phyloP scores from a whole-genome alignment of 1,140 invertebrate genomes.

The Rhyacophila brunnea region DNA sequence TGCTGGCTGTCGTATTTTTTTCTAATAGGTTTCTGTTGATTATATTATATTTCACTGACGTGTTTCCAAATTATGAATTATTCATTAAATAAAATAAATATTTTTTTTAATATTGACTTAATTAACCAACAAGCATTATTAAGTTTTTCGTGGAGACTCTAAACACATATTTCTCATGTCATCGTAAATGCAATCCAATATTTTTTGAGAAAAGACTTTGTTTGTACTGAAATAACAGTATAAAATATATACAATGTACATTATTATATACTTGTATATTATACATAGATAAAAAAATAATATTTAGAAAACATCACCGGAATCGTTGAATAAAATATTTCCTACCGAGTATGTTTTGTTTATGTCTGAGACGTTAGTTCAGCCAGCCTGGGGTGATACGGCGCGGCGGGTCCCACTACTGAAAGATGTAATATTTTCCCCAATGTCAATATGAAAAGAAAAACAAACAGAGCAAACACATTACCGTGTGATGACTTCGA shows the following conservation, averaged over 20 bases:
- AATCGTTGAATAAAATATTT: not conserved
- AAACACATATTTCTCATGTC: too few relatives aligned
- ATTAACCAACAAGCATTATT: too few relatives aligned
- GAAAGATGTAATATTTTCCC: conserved; percentile 20
- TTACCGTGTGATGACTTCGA: conserved; percentile 15
- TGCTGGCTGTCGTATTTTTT: too few relatives aligned
- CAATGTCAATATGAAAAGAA: conserved; percentile 24
- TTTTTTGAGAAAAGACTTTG: too few relatives aligned
- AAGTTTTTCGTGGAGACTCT: too few relatives aligned
- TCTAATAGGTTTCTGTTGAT: too few relatives aligned
- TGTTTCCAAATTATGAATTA: too few relatives aligned
- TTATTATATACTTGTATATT: not conserved
- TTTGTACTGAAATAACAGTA: too few relatives aligned
- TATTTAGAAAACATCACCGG: not conserved
- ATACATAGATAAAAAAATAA: not conserved
- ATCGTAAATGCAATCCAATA: too few relatives aligned
- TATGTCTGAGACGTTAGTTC: conserved; percentile 1
- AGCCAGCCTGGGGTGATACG: conserved; percentile 12
- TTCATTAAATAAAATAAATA: too few relatives aligned
- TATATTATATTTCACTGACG: too few relatives aligned
- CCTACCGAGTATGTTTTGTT: not conserved
- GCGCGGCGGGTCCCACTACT: not conserved
- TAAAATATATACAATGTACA: not conserved
- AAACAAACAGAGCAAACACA: conserved; percentile 19
- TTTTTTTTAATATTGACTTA: too few relatives aligned